Conservation (phyloP, 2,888 invertebrate species). For the Xestia rhomboidea region DNA sequence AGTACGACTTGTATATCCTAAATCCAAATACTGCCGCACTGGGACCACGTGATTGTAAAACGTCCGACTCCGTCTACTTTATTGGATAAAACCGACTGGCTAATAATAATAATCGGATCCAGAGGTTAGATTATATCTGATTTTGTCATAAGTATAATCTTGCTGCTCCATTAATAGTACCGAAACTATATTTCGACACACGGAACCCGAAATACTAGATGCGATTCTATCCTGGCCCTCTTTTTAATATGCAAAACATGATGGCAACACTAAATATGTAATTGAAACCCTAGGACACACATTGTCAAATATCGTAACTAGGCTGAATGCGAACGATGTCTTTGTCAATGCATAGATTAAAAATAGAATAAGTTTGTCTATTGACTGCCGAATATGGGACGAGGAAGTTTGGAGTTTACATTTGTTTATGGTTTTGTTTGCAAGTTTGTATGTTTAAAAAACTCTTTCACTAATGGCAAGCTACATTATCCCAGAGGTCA, state of each 20-base stretch:
- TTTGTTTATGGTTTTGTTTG: conserved; percentile 31
- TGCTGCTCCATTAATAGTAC: background rate
- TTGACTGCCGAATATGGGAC: conserved; percentile 44
- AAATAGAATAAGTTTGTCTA: conserved; percentile 60
- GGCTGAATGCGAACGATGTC: conserved; percentile 44
- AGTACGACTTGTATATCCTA: too few species aligned
- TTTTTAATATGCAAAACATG: conserved; percentile 59
- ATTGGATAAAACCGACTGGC: background rate
- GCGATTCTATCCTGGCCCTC: background rate
- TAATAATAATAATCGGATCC: background rate
- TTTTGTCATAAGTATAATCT: background rate
- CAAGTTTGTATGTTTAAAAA: too few species aligned
- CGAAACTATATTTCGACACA: conserved; percentile 6
- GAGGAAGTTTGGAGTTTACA: conserved; percentile 53
- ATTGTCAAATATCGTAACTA: conserved; percentile 65
- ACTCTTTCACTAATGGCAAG: too few species aligned
- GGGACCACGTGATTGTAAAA: too few species aligned
- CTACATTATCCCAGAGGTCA: too few species aligned
- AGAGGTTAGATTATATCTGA: background rate
- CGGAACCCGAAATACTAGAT: conserved; percentile 15
- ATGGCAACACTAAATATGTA: conserved; percentile 43
- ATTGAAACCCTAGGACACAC: conserved; percentile 55
- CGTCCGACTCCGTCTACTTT: too few species aligned
- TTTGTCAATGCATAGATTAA: conserved; percentile 56
- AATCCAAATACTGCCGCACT: too few species aligned